Base-by-base conservation (phyloP, 2,797 vertebrate species). In the Parotocinclus haroldoi region DNA sequence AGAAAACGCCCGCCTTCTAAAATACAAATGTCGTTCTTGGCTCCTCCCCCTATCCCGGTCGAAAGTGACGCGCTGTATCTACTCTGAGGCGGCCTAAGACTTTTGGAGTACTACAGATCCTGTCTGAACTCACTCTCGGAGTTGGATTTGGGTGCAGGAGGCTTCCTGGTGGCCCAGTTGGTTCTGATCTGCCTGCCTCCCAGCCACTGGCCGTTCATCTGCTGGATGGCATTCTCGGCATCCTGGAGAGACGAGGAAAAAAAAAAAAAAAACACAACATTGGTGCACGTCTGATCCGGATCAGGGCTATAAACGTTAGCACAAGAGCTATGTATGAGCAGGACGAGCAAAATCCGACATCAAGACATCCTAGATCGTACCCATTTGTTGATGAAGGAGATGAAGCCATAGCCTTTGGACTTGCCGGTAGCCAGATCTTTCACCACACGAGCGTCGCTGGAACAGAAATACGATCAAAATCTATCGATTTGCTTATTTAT, bases 321-420 rank as follows among this genome's bases (percentile, higher is more conserved):
- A n/a, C n/a, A n/a, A n/a, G n/a, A n/a, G n/a, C n/a, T n/a, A n/a
- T n/a, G n/a, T n/a, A n/a, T n/a, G n/a, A n/a, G n/a, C 9, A 44
- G 42, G 42, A 13, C 4, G 42, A 44, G 42, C 10, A 10, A 44
- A 4, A n/a, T n/a, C n/a, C n/a, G n/a, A 44, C 9, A 4, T 2
- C 42, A 44, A 44, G 42, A 37, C 11, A 16, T 27, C 27, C 27
- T 27, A 27, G 27, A 27, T 78, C 90, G 87, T 79, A 98, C 96
- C 96, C 95, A 98, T 88, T 98, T 98, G 84, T 98, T 96, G 89
- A 96, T 96, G 89, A 98, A 99, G 78, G 96, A 98, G 64, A 99
- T 96, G 69, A 99, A 99, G 79, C 96, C 96, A 53, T 99, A 98
- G 82, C 96, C 96, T 87, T 96, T 99, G 64, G 96, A 99, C 82